Conservation (phyloP, 1,140 invertebrate genomes). For the Cydia fagiglandana region DNA sequence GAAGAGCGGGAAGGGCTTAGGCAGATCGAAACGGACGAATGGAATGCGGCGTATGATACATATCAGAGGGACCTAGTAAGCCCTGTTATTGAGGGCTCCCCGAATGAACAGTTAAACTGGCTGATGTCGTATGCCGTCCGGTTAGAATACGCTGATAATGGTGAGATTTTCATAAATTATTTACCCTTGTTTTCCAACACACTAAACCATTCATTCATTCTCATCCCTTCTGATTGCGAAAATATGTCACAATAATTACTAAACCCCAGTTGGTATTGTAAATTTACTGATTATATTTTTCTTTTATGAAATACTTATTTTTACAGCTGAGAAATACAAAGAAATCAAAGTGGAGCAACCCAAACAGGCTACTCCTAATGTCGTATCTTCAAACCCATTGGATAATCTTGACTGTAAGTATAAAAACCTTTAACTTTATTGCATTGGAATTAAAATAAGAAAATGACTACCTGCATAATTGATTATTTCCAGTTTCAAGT, state of each 20-base stretch:
- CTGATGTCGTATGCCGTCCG: conserved; percentile 90
- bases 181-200: background rate
- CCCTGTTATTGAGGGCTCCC: conserved; percentile 74
- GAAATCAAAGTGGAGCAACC: conserved; percentile 81
- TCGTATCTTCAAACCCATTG: conserved; percentile 89
- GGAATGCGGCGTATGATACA: conserved; percentile 86
- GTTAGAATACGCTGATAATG: conserved; percentile 90
- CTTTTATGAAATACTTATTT: conserved; percentile 37
- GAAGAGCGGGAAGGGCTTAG: conserved; percentile 88
- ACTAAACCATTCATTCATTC: background rate
- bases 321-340: conserved; percentile 87
- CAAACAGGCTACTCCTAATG: conserved; percentile 81
- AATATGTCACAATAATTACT: too few relatives aligned
- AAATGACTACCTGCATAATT: background rate
- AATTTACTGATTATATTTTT: background rate
- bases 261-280: too few relatives aligned
- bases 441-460: background rate
- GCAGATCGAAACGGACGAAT: conserved; percentile 81
- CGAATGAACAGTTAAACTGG: conserved; percentile 88
- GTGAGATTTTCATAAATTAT: conserved; percentile 76
- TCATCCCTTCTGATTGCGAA: background rate
- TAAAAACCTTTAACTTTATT: conserved; percentile 24
- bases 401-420: conserved; percentile 92
- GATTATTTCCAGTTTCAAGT: conserved; percentile 85
- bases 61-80: conserved; percentile 89